A percentile compares a stretch with the other conserved stretches of the same genome.
phyloP scores from a whole-genome alignment of 2,888 invertebrate genomes.

The Griposia aprilina region DNA sequence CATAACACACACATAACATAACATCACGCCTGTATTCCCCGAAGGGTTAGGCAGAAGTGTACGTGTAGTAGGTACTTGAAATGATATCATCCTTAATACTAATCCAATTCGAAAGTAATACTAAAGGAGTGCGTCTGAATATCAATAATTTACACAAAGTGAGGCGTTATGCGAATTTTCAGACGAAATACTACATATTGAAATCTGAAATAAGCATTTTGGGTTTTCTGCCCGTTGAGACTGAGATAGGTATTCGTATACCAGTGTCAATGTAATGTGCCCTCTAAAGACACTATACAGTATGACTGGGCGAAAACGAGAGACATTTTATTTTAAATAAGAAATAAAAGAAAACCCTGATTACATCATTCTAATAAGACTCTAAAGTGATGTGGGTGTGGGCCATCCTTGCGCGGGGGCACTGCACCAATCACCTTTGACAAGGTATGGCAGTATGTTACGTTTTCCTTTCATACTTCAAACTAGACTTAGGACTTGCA shows the following conservation, averaged over 20 bases:
- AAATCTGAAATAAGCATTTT: slow-evolving; percentile 21
- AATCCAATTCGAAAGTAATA: slow-evolving; percentile 8
- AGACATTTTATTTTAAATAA: background rate
- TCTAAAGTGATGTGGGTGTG: too few species aligned
- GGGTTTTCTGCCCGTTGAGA: background rate
- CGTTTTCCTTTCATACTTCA: too few species aligned
- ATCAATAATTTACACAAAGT: slow-evolving; percentile 27
- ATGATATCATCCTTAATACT: slow-evolving; percentile 18
- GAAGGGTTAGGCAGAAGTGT: too few species aligned
- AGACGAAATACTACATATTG: slow-evolving; percentile 26
- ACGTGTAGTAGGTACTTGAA: too few species aligned
- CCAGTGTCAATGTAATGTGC: background rate
- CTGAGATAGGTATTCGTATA: slow-evolving; percentile 6
- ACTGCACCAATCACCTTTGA: too few species aligned
- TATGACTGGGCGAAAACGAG: background rate
- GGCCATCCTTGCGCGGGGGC: too few species aligned
- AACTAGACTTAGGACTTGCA: too few species aligned
- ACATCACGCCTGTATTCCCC: too few species aligned
- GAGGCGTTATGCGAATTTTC: background rate
- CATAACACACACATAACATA: too few species aligned
- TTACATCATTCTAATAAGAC: too few species aligned
- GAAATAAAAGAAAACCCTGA: too few species aligned
- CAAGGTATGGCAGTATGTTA: too few species aligned
- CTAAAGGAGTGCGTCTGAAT: slow-evolving; percentile 20
- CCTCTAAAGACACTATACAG: background rate